Evolutionary conservation across 2,797 vertebrate species (phyloP).

Genomic region (Hippoglossus hippoglossus): DNA sequence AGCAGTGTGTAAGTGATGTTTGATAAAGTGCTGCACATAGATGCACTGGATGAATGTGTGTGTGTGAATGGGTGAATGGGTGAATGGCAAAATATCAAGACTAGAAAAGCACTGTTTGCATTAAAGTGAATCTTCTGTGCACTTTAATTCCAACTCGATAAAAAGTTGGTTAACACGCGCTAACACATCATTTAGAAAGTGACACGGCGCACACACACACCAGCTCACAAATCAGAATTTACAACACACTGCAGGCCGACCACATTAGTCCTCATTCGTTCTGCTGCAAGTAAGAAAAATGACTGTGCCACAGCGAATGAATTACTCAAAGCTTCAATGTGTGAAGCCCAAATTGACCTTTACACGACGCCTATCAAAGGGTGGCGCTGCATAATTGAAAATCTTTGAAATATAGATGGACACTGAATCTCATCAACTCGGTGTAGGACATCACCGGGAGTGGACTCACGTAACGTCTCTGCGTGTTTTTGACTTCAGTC

Average conservation of each 20-base stretch:
- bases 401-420: conserved; percentile 78
- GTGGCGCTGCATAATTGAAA: conserved; percentile 72
- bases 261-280: conserved; percentile 74
- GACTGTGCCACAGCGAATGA: conserved; percentile 65
- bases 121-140: background rate
- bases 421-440: conserved; percentile 63
- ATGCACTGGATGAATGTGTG: too few species aligned
- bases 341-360: conserved; percentile 74
- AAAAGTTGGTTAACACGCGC: conserved; percentile 40
- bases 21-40: too few species aligned
- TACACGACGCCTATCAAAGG: conserved; percentile 65
- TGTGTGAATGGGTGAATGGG: too few species aligned
- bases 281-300: conserved; percentile 76
- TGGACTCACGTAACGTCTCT: conserved; percentile 2
- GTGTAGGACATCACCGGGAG: conserved; percentile 45
- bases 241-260: conserved; percentile 42
- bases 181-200: conserved; percentile 46
- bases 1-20: too few species aligned
- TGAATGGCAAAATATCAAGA: background rate
- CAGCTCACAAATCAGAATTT: conserved; percentile 48
- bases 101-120: too few species aligned
- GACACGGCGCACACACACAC: conserved; percentile 1
- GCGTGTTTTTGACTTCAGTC: conserved; percentile 8
- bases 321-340: conserved; percentile 68
- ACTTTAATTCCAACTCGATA: conserved; percentile 4